Conservation (phyloP, 2,797 vertebrate species). For the Liparis tanakae region DNA sequence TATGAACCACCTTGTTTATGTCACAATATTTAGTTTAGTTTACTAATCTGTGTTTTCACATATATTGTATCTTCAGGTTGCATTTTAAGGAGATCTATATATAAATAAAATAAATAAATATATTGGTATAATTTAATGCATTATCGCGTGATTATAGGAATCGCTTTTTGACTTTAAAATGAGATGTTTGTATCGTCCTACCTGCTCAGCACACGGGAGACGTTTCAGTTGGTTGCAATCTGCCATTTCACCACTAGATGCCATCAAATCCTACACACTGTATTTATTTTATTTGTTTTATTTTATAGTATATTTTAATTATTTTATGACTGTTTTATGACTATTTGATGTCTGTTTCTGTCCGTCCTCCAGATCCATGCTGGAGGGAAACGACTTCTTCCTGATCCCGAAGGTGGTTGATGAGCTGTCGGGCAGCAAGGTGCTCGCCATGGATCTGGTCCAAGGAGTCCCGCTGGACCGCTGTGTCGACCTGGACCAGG, state of each 20-base stretch:
- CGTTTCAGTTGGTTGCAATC: background rate
- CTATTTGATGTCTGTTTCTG: background rate
- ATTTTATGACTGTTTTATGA: too few relatives aligned
- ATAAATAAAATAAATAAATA: too few relatives aligned
- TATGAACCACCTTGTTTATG: background rate
- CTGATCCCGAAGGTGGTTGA: constrained; percentile 86
- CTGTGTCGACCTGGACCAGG: constrained; percentile 86
- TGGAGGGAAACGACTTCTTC: constrained; percentile 84
- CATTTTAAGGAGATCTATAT: too few relatives aligned
- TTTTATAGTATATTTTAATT: too few relatives aligned
- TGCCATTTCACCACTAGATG: background rate
- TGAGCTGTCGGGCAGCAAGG: constrained; percentile 82
- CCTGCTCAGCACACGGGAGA: too few relatives aligned
- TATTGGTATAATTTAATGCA: too few relatives aligned
- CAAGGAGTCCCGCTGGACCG: constrained; percentile 88
- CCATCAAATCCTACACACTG: too few relatives aligned
- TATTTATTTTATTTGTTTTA: too few relatives aligned
- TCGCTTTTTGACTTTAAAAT: too few relatives aligned
- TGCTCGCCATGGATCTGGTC: constrained; percentile 89
- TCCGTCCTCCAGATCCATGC: constrained; percentile 77
- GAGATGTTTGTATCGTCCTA: background rate
- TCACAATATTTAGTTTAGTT: background rate
- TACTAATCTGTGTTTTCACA: background rate
- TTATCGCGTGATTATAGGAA: too few relatives aligned
- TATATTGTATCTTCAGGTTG: background rate